Evolutionary conservation across 64 coral and sea anemone genomes (phyloP).

Genomic region (Dendrophyllia cribrosa): DNA sequence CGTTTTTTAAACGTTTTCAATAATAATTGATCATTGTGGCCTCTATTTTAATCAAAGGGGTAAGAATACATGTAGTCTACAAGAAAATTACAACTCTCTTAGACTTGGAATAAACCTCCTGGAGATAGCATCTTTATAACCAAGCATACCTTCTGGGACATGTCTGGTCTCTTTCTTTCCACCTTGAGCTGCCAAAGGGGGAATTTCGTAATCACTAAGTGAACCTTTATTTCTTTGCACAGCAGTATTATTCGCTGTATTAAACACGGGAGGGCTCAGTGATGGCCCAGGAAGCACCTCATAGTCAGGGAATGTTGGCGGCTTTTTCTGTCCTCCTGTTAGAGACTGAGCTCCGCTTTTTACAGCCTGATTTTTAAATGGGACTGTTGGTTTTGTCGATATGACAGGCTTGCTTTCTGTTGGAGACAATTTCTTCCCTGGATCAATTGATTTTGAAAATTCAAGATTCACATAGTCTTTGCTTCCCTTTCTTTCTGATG

Average conservation of each 20-base stretch:
- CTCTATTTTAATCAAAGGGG: too few species aligned
- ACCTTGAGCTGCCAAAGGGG: not conserved
- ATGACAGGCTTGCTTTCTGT: not conserved
- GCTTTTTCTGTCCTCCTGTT: not conserved
- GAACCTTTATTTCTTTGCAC: not conserved
- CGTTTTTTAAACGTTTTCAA: too few species aligned
- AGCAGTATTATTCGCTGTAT: not conserved
- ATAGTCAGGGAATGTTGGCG: not conserved
- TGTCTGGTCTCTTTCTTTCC: not conserved
- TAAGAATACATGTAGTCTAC: too few species aligned
- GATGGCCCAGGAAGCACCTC: not conserved
- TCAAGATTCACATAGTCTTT: conserved; percentile 36
- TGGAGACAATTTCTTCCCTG: not conserved
- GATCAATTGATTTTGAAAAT: not conserved
- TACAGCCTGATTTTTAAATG: not conserved
- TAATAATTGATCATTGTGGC: too few species aligned
- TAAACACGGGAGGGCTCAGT: not conserved
- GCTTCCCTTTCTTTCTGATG: not conserved
- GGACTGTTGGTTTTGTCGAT: not conserved
- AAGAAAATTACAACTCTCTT: too few species aligned
- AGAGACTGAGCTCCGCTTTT: not conserved
- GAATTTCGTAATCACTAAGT: not conserved
- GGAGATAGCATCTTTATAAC: not conserved
- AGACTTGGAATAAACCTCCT: too few species aligned
- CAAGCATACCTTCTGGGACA: conserved; percentile 30